Conservation (phyloP, 2,113 vertebrate genomes). For the Oreotragus oreotragus region DNA sequence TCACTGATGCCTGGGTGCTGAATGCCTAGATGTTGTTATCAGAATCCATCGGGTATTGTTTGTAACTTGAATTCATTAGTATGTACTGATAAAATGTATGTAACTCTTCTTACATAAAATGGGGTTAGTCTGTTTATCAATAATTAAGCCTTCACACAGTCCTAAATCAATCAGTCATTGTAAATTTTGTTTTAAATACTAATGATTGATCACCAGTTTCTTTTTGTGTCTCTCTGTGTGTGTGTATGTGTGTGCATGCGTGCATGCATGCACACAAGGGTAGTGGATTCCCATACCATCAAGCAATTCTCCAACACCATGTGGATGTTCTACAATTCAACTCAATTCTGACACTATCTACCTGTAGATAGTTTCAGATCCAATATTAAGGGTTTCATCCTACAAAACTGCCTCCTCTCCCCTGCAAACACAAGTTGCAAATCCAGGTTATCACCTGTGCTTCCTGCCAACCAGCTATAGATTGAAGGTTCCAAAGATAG, state of each 20-base stretch:
- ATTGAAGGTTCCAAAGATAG: not conserved
- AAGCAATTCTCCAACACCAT: not conserved
- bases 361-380: not conserved
- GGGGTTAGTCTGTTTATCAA: not conserved
- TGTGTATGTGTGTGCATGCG: rapidly evolving
- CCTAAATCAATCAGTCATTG: not conserved
- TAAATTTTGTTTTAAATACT: not conserved
- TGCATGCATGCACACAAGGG: not conserved
- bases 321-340: not conserved
- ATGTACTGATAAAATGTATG: not conserved
- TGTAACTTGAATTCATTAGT: not conserved
- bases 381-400: not conserved
- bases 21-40: not conserved
- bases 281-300: not conserved
- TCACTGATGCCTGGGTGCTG: not conserved
- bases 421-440: not conserved
- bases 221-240: not conserved
- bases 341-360: not conserved
- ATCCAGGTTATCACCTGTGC: not conserved
- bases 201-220: not conserved
- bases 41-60: not conserved
- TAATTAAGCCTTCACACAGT: not conserved
- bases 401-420: not conserved
- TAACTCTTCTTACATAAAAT: not conserved
- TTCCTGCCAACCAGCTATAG: not conserved